These are phyloP conservation scores for Sinocyclocheilus maitianheensis DNA, from an alignment of 2,113 vertebrate genomes.

Conservation along the genomic window DNA sequence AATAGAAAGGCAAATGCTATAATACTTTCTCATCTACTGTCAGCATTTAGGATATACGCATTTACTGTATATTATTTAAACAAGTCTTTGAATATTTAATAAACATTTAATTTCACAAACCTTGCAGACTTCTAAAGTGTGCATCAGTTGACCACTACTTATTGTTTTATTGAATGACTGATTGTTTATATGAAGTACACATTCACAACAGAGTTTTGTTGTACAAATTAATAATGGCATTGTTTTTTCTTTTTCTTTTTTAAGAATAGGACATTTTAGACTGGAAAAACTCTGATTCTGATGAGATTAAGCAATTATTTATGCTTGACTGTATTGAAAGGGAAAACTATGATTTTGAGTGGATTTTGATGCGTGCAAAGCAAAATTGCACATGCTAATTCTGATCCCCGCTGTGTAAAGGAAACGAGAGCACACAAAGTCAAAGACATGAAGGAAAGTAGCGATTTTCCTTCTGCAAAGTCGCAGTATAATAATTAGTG, in stretches of 20 bases:
- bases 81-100: not conserved
- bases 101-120: not conserved
- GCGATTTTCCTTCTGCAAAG: not conserved
- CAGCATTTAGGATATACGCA: not conserved
- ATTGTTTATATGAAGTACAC: not conserved
- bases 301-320: not conserved
- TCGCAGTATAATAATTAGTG: not conserved
- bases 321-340: too few species aligned
- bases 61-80: not conserved
- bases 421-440: not conserved
- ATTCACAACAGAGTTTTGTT: not conserved
- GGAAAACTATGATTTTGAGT: not conserved
- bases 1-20: too few species aligned
- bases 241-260: not conserved
- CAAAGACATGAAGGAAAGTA: slow-evolving; percentile 15
- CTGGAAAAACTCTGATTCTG: not conserved
- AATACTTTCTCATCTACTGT: too few species aligned
- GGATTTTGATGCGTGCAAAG: not conserved
- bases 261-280: not conserved
- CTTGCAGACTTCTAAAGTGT: not conserved
- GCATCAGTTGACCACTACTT: not conserved
- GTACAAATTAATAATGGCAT: not conserved
- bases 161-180: not conserved
- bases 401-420: not conserved
- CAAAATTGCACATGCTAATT: not conserved